Evolutionary conservation across 2,888 invertebrate species (phyloP).

Genomic region (Rotaria socialis): DNA sequence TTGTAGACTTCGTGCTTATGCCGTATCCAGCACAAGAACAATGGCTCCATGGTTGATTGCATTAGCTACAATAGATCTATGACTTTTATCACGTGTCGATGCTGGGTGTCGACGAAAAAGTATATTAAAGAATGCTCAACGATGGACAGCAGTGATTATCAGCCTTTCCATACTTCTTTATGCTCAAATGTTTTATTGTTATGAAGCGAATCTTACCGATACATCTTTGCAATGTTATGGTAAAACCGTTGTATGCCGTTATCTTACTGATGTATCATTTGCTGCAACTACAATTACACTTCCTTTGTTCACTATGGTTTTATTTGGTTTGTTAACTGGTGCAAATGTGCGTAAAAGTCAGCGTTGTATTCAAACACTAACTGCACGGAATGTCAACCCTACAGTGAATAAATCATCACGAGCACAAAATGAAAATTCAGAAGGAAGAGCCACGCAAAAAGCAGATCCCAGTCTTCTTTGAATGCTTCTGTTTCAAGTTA

Average conservation of each 20-base stretch:
- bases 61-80: background rate
- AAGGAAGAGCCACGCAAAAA: too few relatives aligned
- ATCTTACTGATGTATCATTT: too few relatives aligned
- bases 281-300: too few relatives aligned
- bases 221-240: background rate
- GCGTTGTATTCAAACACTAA: too few relatives aligned
- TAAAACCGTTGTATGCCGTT: too few relatives aligned
- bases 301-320: background rate
- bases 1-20: background rate
- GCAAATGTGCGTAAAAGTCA: background rate
- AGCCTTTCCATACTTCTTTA: background rate
- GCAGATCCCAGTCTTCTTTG: too few relatives aligned
- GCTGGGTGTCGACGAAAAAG: background rate
- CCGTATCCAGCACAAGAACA: background rate
- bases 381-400: rapidly evolving
- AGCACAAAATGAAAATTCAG: too few relatives aligned
- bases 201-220: background rate
- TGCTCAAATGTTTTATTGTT: background rate
- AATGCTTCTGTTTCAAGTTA: too few relatives aligned
- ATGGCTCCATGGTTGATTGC: background rate
- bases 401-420: too few relatives aligned
- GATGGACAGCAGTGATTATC: background rate
- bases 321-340: background rate
- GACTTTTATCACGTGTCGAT: background rate
- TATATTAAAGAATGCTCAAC: background rate